Percentiles rank a stretch among this genome's conserved stretches.
These are phyloP conservation scores for Trachemys scripta DNA, from an alignment of 2,113 vertebrate genomes.

Conservation along the genomic window DNA sequence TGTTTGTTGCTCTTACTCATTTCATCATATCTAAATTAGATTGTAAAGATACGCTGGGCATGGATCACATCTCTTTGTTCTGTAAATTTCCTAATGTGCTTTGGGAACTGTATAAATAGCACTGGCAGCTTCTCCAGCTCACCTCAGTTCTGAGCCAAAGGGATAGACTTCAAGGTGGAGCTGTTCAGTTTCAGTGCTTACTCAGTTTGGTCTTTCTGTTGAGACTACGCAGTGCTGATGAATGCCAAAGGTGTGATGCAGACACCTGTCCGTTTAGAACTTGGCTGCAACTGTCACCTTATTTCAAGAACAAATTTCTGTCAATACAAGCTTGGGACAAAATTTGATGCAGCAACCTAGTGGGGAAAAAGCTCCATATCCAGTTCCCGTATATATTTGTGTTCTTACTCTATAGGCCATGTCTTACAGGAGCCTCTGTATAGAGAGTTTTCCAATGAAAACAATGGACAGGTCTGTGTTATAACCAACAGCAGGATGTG, in stretches of 20 bases:
- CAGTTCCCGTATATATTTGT: not conserved
- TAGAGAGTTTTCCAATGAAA: too few relatives aligned
- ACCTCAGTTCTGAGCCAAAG: not conserved
- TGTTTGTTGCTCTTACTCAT: not conserved
- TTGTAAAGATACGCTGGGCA: not conserved
- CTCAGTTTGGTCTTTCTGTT: not conserved
- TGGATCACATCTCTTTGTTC: not conserved
- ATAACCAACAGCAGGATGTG: not conserved
- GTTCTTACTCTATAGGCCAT: not conserved
- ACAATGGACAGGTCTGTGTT: not conserved
- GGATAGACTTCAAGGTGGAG: not conserved
- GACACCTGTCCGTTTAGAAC: not conserved
- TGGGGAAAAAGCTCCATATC: not conserved
- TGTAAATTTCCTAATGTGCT: not conserved
- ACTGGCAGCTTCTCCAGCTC: not conserved
- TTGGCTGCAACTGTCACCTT: not conserved
- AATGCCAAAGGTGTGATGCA: not conserved
- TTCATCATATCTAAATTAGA: not conserved
- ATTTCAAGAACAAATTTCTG: not conserved
- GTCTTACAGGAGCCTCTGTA: not conserved
- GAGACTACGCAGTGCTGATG: not conserved
- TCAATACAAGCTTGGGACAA: not conserved
- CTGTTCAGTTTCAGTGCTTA: not conserved
- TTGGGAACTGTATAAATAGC: not conserved
- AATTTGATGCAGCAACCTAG: not conserved